Evolutionary conservation across 2,888 invertebrate genomes (phyloP).

Genomic region (Zele albiditarsus): DNA sequence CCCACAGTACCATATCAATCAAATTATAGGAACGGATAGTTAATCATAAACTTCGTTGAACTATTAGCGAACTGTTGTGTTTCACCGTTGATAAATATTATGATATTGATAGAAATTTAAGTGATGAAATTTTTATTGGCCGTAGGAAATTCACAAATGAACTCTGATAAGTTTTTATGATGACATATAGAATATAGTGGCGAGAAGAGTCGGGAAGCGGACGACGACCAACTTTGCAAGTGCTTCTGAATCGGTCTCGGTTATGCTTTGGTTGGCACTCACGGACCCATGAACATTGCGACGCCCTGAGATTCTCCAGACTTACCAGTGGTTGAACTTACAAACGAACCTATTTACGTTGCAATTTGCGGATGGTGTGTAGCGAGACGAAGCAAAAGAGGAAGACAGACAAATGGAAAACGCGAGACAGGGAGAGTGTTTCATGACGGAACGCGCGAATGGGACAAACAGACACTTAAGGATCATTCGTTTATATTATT

Average conservation of each 20-base stretch:
- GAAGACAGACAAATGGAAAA: not conserved
- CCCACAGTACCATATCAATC: no score
- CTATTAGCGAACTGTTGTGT: no score
- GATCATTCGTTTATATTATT: not conserved
- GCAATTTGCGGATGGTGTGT: slow-evolving; percentile 1
- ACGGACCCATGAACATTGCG: slow-evolving; percentile 19
- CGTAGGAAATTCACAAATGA: not conserved
- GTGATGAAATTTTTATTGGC: not conserved
- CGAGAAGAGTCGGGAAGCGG: not conserved
- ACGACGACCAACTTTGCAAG: slow-evolving; percentile 12
- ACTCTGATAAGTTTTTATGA: not conserved
- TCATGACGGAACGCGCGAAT: not conserved
- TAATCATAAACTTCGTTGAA: no score
- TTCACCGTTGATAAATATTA: not conserved
- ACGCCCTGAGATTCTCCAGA: slow-evolving; percentile 12
- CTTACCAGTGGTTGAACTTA: slow-evolving; percentile 23
- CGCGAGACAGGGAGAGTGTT: not conserved
- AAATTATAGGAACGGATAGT: no score
- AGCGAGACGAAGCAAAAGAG: not conserved
- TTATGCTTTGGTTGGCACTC: slow-evolving; percentile 24
- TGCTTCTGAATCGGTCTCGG: slow-evolving; percentile 6
- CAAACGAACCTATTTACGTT: slow-evolving; percentile 14
- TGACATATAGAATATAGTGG: not conserved
- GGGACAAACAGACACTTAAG: not conserved
- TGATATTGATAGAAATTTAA: not conserved